These are phyloP conservation scores for Alethe castanea DNA, from an alignment of 2,113 vertebrate species.

Conservation along the genomic window DNA sequence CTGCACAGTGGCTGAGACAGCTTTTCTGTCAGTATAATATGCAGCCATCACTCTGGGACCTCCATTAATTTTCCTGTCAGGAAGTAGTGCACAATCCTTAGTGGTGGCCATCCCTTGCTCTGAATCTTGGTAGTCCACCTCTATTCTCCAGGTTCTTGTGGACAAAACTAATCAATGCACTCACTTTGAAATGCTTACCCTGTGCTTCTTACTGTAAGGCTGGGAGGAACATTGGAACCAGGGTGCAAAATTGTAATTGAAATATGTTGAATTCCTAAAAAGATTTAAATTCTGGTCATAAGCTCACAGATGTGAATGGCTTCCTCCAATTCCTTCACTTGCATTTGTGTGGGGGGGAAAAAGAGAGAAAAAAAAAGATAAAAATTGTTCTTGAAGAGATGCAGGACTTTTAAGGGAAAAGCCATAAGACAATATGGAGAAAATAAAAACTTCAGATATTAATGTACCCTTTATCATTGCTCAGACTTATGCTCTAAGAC, in stretches of 20 bases:
- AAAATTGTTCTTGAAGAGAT: neutral
- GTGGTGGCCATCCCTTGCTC: neutral
- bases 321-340: neutral
- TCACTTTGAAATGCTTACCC: neutral
- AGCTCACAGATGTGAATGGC: neutral
- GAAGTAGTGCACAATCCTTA: neutral
- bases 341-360: accelerated
- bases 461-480: neutral
- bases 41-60: neutral
- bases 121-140: neutral
- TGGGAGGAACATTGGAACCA: neutral
- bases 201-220: neutral
- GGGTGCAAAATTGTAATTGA: neutral
- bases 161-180: neutral
- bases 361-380: accelerated
- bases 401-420: neutral
- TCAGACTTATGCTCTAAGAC: neutral
- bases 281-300: neutral
- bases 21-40: neutral
- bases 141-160: neutral
- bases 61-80: neutral
- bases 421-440: neutral
- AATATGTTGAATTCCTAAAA: neutral
- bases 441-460: neutral
- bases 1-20: neutral